Base-by-base conservation (phyloP, 2,888 invertebrate species). In the Oxystoma pomonae region DNA sequence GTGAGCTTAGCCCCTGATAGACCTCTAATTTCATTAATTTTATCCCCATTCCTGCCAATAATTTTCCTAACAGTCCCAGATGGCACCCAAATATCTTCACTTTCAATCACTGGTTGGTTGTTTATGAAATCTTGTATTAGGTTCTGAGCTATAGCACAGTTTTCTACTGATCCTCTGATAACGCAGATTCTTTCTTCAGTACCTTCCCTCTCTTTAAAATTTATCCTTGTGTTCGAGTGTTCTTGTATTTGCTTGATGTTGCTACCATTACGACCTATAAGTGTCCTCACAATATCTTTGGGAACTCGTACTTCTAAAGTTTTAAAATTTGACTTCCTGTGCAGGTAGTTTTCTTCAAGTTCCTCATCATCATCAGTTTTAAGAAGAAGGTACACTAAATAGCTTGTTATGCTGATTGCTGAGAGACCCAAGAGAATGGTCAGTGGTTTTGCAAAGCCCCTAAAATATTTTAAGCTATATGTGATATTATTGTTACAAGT, bases 221-320 rank as follows among this genome's bases (percentile, higher is more conserved):
- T 71, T 52, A 89, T 84, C 60, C 77, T 78, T 19, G 53, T 53
- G 53, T 19, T 53, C n/a, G 53, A 53, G 3, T 53, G 53, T 60
- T 85, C 84, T 77, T 94, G 89, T 66, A 96, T 86, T 63, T 86
- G 83, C 77, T 90, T 90, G 58, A 95, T 86, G 72, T 87, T 88
- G n/a, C 84, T 81, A 3, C 95, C 94, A 71, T 85, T 86, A 69
- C 91, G 84, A 50, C 95, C 91, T 72, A 91, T 89, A 62, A 91
- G 79, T 60, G 84, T 82, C 5, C 89, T 85, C 17, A 90, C 85
- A 72, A 85, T 83, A 61, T 86, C 84, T 71, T 86, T 87, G 0
- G 87, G 84, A 19, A 91, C 83, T 67, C 80, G 78, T 1, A 89
- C 76, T 77, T 89, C 86, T 58, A 86, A 77, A 16, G 81, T 78